Base-by-base conservation (phyloP, 37 sponge, comb jelly and placozoan species). In the Chondrosia reniformis region DNA sequence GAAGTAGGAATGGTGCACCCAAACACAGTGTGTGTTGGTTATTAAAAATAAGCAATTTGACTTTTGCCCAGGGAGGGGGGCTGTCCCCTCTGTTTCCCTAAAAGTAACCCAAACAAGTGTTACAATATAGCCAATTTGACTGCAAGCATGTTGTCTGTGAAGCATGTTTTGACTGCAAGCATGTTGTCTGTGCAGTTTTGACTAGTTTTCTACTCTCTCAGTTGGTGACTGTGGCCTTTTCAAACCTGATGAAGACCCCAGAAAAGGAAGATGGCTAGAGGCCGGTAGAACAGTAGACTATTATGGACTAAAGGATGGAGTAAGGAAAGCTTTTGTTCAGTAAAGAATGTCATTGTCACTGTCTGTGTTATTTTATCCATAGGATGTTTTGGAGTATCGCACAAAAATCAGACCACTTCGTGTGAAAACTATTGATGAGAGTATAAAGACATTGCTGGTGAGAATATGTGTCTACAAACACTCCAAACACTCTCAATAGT, bases 371-470 rank as follows among this genome's bases (percentile, higher is more conserved):
- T n/a, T n/a, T n/a, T n/a, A n/a, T 69, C 24, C 34, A 21, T 36
- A 86, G 86, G 88, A 87, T 43, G 67, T 76, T 34, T 5, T 87
- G 36, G 88, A 87, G 79, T 87, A 84, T 58, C 44, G 80, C 27
- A 77, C 65, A 45, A 87, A 83, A 75, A 83, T 87, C 52, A 42
- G 88, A 45, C 88, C 83, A 27, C 75, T 87, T 32, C 46, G 83
- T 41, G 88, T 87, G 52, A 87, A 77, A 37, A 87, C 85, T 58
- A 57, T 87, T 84, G 88, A 87, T 54, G 88, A 63, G 6, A 55
- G 79, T 4, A 62, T 87, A 21, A 87, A 87, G 75, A 87, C 88
- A 27, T 49, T 87, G 10, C 24, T 87, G 77, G 84, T 87, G 43
- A 12, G 83, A 6, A 10, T 49, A 10, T 15, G 15, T 49, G 52